Evolutionary conservation across 2,888 invertebrate species (phyloP).

Genomic region (Torymus aiolomorphi): DNA sequence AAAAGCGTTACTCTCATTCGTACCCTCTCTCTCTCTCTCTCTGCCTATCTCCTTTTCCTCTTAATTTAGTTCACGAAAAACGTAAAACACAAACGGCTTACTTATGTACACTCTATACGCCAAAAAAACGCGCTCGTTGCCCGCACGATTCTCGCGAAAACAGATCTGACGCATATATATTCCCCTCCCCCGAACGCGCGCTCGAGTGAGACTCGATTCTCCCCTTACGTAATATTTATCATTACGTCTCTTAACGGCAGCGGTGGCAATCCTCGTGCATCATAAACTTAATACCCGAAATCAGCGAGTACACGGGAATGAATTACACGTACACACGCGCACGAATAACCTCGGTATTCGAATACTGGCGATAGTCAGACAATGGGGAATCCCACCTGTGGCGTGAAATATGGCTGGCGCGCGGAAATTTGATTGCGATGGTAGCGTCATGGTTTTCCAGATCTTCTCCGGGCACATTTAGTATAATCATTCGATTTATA

Average conservation of each 20-base stretch:
- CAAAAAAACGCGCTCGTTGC: background rate
- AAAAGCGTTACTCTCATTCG: no score
- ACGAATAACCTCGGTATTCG: background rate
- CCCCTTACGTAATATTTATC: slow-evolving; percentile 23
- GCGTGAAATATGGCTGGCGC: slow-evolving; percentile 34
- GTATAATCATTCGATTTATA: slow-evolving; percentile 32
- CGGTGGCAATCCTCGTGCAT: slow-evolving; percentile 15
- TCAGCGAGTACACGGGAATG: background rate
- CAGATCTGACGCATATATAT: slow-evolving; percentile 12
- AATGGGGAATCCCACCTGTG: slow-evolving; percentile 37
- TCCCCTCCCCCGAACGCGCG: no score
- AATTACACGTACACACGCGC: background rate
- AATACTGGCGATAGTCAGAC: slow-evolving; percentile 6
- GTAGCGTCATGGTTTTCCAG: background rate
- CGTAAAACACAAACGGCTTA: background rate
- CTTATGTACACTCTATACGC: background rate
- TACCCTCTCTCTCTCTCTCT: no score
- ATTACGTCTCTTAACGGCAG: slow-evolving; percentile 18
- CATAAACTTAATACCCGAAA: slow-evolving; percentile 6
- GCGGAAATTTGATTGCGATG: slow-evolving; percentile 9
- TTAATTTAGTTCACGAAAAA: no score
- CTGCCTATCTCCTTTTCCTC: no score
- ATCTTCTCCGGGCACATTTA: background rate
- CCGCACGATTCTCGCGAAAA: background rate
- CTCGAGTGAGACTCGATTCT: no score